These are phyloP conservation scores for Glomeris maerens DNA, from an alignment of 1,140 invertebrate species.

Conservation along the genomic window DNA sequence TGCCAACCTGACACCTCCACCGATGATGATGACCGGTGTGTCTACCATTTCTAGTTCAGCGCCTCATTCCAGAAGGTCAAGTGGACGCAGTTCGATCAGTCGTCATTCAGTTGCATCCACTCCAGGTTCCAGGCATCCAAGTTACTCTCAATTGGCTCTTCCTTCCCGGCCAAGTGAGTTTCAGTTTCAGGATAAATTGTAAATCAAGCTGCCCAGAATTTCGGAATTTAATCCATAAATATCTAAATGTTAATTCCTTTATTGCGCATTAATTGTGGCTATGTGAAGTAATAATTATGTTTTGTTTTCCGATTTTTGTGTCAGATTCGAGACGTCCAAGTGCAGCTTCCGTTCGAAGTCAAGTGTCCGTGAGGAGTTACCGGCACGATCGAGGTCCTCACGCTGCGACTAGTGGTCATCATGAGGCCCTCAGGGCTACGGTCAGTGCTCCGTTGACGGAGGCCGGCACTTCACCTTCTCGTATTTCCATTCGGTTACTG, in stretches of 20 bases:
- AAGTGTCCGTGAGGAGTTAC: conserved; percentile 3
- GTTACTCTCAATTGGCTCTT: not conserved
- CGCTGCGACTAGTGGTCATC: not conserved
- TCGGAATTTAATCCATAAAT: not conserved
- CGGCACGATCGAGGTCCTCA: not conserved
- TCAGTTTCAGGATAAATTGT: not conserved
- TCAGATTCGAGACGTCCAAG: not conserved
- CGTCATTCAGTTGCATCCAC: no score
- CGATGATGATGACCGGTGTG: not conserved
- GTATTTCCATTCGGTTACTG: not conserved
- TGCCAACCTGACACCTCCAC: not conserved
- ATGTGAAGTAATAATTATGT: not conserved
- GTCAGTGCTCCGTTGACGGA: not conserved
- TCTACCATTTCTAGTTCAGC: not conserved
- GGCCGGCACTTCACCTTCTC: not conserved
- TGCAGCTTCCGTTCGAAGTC: conserved; percentile 3
- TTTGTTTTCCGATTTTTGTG: not conserved
- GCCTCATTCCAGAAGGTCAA: conserved; percentile 1
- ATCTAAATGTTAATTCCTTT: not conserved
- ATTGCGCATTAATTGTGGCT: not conserved
- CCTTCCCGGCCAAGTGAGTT: not conserved
- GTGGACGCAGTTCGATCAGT: not conserved
- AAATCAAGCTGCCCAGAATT: not conserved
- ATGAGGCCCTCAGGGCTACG: not conserved
- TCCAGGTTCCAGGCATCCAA: not conserved